phyloP scores from a whole-genome alignment of 1,140 invertebrate species.

The Cydia amplana region DNA sequence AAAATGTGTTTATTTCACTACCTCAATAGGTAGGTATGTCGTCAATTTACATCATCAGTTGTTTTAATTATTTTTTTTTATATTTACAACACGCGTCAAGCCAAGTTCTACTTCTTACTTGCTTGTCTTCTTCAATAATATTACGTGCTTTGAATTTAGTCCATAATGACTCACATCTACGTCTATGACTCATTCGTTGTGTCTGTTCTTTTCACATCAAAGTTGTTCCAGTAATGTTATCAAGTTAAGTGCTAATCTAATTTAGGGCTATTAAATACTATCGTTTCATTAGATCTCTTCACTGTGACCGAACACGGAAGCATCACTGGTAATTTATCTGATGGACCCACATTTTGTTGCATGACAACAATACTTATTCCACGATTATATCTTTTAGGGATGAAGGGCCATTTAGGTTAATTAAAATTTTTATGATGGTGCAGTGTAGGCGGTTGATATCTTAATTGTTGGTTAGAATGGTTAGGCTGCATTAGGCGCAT shows the following conservation, averaged over 20 bases:
- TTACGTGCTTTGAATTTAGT: slow-evolving; percentile 7
- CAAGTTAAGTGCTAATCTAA: slow-evolving; percentile 25
- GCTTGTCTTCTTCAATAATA: not conserved
- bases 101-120: not conserved
- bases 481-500: not conserved
- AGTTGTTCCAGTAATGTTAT: slow-evolving; percentile 22
- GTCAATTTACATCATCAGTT: not conserved
- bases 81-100: no score
- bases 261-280: slow-evolving; percentile 22
- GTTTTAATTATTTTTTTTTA: not conserved
- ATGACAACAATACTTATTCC: slow-evolving; percentile 37
- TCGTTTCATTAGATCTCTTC: slow-evolving; percentile 27
- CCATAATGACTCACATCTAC: slow-evolving; percentile 5
- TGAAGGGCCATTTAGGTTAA: slow-evolving; percentile 34
- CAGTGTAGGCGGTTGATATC: slow-evolving; percentile 1
- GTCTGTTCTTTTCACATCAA: slow-evolving; percentile 3
- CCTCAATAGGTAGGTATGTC: not conserved
- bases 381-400: slow-evolving; percentile 34
- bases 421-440: slow-evolving; percentile 16
- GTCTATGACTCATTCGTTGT: slow-evolving; percentile 3
- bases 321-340: slow-evolving; percentile 41
- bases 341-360: slow-evolving; percentile 42
- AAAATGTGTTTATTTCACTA: not conserved
- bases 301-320: slow-evolving; percentile 37
- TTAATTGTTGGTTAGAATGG: not conserved